Evolutionary conservation across 2,888 invertebrate species (phyloP).

Genomic region (Phyllotreta striolata): DNA sequence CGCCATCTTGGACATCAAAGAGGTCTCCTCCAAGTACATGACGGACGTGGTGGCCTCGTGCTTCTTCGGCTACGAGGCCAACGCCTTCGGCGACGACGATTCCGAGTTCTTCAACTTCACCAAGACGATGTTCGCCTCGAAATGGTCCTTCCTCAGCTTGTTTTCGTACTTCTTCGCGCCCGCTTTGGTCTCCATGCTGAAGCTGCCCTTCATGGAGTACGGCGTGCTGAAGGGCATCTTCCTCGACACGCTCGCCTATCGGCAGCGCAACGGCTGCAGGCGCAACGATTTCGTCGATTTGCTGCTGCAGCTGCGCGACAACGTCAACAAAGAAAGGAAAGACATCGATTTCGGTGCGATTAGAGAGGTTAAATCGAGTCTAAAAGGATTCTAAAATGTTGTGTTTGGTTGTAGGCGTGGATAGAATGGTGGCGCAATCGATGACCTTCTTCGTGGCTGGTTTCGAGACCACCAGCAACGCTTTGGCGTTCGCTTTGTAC

Average conservation of each 20-base stretch:
- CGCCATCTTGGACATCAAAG: slow-evolving; percentile 51
- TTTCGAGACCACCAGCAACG: slow-evolving; percentile 64
- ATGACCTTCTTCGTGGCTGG: slow-evolving; percentile 65
- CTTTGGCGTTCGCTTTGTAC: slow-evolving; percentile 60
- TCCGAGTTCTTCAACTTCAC: slow-evolving; percentile 58
- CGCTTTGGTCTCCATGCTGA: slow-evolving; percentile 53
- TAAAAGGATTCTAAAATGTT: no score
- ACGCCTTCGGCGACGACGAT: slow-evolving; percentile 55
- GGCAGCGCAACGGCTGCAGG: slow-evolving; percentile 50
- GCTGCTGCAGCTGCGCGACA: slow-evolving; percentile 55
- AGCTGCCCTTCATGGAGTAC: slow-evolving; percentile 55
- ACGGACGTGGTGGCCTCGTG: slow-evolving; percentile 62
- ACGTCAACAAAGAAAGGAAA: slow-evolving; percentile 44
- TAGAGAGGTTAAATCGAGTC: no score
- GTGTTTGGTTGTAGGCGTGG: slow-evolving; percentile 49
- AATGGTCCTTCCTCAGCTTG: slow-evolving; percentile 48
- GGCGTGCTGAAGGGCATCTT: slow-evolving; percentile 55
- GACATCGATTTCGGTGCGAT: slow-evolving; percentile 43
- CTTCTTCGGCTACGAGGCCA: slow-evolving; percentile 61
- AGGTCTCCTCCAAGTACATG: slow-evolving; percentile 57
- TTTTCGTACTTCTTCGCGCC: slow-evolving; percentile 55
- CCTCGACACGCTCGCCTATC: slow-evolving; percentile 50
- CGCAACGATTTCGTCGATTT: slow-evolving; percentile 62
- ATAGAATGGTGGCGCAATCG: slow-evolving; percentile 59
- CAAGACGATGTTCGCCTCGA: slow-evolving; percentile 54